A percentile compares a stretch with the other conserved stretches of the same genome.
Evolutionary conservation across 2,888 invertebrate genomes (phyloP).

Genomic region (Ophioninae sp.): DNA sequence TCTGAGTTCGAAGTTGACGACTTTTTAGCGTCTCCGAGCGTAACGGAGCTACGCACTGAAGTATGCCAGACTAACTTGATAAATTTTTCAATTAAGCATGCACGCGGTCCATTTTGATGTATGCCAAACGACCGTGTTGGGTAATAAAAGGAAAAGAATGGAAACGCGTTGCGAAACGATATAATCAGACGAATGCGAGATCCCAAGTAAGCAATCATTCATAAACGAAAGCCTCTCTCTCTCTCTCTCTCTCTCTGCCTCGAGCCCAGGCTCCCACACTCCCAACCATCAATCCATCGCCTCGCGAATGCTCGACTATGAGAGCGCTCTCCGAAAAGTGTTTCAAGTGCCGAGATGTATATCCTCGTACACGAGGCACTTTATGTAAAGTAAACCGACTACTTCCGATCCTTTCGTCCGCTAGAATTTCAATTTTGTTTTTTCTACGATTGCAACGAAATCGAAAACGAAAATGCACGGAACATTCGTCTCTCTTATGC

Average conservation of each 20-base stretch:
- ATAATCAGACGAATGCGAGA: slow-evolving; percentile 56
- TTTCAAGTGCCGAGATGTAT: not conserved
- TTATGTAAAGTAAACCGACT: not conserved
- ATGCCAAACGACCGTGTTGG: slow-evolving; percentile 61
- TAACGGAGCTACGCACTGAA: not conserved
- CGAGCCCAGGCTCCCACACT: slow-evolving; percentile 23
- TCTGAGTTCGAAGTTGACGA: not conserved
- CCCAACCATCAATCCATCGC: slow-evolving; percentile 46
- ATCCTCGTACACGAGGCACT: slow-evolving; percentile 7
- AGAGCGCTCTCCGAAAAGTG: slow-evolving; percentile 32
- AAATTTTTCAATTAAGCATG: slow-evolving; percentile 45
- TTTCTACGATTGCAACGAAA: not conserved
- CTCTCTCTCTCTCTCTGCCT: slow-evolving; percentile 21
- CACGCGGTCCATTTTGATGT: slow-evolving; percentile 70
- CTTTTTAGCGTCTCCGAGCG: not conserved
- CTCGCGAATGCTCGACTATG: slow-evolving; percentile 38
- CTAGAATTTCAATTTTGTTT: not conserved
- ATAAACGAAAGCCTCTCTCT: slow-evolving; percentile 52
- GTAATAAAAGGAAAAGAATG: slow-evolving; percentile 33
- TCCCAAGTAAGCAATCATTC: slow-evolving; percentile 59
- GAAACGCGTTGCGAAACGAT: slow-evolving; percentile 53
- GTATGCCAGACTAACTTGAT: slow-evolving; percentile 22
- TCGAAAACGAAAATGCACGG: not conserved
- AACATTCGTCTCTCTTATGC: not conserved
- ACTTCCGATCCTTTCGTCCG: not conserved